Conservation (phyloP, 2,113 vertebrate genomes). For the Regulus satrapa region DNA sequence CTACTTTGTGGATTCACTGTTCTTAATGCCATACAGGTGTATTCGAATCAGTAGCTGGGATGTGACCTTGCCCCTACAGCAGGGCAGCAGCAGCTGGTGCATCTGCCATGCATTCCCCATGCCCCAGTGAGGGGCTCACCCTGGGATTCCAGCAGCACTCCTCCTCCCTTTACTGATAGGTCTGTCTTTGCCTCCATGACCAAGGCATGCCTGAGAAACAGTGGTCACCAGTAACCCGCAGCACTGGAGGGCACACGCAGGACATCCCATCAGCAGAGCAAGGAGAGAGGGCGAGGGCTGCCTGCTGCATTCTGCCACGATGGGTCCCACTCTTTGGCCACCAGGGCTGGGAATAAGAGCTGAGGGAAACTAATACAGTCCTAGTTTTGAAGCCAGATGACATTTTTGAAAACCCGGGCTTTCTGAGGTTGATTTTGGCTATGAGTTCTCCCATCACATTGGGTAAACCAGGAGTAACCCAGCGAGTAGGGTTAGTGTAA, state of each 20-base stretch:
- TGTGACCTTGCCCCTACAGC: accelerated
- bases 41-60: neutral
- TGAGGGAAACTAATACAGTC: accelerated
- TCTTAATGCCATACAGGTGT: neutral
- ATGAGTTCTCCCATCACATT: accelerated
- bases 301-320: neutral
- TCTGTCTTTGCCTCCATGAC: neutral
- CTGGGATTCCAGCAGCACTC: neutral
- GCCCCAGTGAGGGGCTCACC: accelerated
- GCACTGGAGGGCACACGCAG: neutral
- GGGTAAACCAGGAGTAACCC: neutral
- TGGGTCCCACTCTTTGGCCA: neutral
- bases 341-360: neutral
- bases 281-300: neutral
- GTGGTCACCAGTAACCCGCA: neutral
- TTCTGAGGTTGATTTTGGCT: neutral
- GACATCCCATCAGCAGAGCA: neutral
- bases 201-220: neutral
- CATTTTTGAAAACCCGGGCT: neutral
- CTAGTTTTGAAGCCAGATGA: neutral
- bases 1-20: neutral
- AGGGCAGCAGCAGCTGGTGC: neutral
- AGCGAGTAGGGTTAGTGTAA: neutral
- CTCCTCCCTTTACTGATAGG: neutral
- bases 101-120: neutral